Percentiles rank a stretch among this genome's conserved stretches.
phyloP scores from a whole-genome alignment of 2,888 invertebrate genomes.

The Idaea dimidiata region DNA sequence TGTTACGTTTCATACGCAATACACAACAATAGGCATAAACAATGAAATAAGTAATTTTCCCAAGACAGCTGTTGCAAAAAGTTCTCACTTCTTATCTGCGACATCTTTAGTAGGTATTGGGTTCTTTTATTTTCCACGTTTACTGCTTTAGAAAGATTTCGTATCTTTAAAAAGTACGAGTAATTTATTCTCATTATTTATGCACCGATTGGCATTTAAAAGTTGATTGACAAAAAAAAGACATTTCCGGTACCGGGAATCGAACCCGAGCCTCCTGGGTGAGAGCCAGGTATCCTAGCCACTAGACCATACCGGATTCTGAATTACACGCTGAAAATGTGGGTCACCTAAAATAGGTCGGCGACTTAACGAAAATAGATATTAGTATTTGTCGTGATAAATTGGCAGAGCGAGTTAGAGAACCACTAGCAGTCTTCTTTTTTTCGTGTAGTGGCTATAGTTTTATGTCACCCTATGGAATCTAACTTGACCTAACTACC shows the following conservation, averaged over 20 bases:
- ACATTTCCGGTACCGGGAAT: constrained; percentile 68
- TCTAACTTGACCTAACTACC: too few species aligned
- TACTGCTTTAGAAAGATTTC: constrained; percentile 45
- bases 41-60: constrained; percentile 38
- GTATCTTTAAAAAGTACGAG: constrained; percentile 34
- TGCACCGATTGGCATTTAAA: constrained; percentile 3
- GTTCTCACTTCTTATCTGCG: constrained; percentile 47
- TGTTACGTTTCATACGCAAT: constrained; percentile 38
- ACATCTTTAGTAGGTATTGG: constrained; percentile 34
- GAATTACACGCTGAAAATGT: background rate
- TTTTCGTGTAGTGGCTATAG: too few species aligned
- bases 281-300: constrained; percentile 87
- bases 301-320: constrained; percentile 80
- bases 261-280: constrained; percentile 84
- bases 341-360: background rate
- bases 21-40: constrained; percentile 44
- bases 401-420: background rate
- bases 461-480: too few species aligned
- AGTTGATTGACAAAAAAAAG: background rate
- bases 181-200: constrained; percentile 18
- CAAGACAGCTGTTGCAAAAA: constrained; percentile 45
- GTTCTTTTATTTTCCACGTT: constrained; percentile 43
- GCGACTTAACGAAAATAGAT: background rate
- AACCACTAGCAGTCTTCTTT: too few species aligned
- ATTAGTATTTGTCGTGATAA: background rate